A percentile compares a stretch with the other conserved stretches of the same genome.
Conservation (phyloP, 1,140 invertebrate species). For the Tribolium castaneum region DNA sequence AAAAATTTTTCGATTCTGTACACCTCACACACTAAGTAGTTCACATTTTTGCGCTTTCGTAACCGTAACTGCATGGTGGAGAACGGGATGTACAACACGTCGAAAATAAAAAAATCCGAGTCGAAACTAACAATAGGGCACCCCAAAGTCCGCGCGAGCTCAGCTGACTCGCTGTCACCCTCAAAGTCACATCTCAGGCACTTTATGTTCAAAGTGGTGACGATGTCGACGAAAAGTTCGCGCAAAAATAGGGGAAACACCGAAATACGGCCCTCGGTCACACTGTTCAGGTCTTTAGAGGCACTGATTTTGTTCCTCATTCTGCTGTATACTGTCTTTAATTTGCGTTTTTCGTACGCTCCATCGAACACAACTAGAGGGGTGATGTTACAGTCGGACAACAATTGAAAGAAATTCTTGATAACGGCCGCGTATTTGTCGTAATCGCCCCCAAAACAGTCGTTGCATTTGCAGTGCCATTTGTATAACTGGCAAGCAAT, state of each 20-base stretch:
- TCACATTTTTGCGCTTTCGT: slow-evolving; percentile 55
- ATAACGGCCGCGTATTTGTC: slow-evolving; percentile 76
- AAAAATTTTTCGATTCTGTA: slow-evolving; percentile 79
- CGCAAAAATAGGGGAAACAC: slow-evolving; percentile 78
- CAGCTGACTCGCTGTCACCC: slow-evolving; percentile 87
- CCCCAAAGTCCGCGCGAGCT: slow-evolving; percentile 77
- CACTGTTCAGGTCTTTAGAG: slow-evolving; percentile 65
- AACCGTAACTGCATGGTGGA: slow-evolving; percentile 66
- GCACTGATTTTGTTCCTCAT: slow-evolving; percentile 72
- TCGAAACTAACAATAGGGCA: slow-evolving; percentile 91
- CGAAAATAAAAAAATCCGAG: slow-evolving; percentile 92
- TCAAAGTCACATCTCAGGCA: slow-evolving; percentile 83
- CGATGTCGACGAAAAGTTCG: slow-evolving; percentile 77
- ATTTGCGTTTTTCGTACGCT: slow-evolving; percentile 79
- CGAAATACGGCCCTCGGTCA: slow-evolving; percentile 64
- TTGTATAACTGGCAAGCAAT: slow-evolving; percentile 80
- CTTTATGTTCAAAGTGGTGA: slow-evolving; percentile 73
- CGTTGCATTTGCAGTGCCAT: slow-evolving; percentile 70
- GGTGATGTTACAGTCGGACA: slow-evolving; percentile 79
- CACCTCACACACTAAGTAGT: slow-evolving; percentile 74
- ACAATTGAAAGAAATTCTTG: slow-evolving; percentile 76
- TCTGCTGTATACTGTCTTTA: slow-evolving; percentile 75
- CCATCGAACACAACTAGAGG: slow-evolving; percentile 88
- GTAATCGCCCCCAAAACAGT: slow-evolving; percentile 89
- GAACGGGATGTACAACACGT: slow-evolving; percentile 84